Percentiles rank a stretch among this genome's conserved stretches.
Evolutionary conservation across 2,797 vertebrate species (phyloP).

Genomic region (Etheostoma perlongum): DNA sequence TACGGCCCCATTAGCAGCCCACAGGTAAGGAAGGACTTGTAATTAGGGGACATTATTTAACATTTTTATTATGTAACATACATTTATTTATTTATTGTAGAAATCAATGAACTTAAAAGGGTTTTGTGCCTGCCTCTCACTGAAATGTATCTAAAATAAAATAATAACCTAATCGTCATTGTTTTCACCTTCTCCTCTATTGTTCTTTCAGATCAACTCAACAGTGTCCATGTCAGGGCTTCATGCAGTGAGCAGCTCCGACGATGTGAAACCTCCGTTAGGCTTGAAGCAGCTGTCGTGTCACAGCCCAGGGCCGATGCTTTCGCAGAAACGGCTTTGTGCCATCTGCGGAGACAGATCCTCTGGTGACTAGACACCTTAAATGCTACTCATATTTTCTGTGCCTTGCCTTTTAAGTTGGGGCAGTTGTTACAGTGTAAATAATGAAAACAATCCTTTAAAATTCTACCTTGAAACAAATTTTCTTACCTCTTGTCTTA

Average conservation of each 20-base stretch:
- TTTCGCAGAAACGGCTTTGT: slow-evolving; percentile 91
- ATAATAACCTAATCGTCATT: too few species aligned
- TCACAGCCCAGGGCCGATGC: slow-evolving; percentile 88
- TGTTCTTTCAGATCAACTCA: slow-evolving; percentile 89
- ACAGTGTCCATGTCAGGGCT: slow-evolving; percentile 93
- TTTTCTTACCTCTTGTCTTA: neutral
- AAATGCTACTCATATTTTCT: neutral
- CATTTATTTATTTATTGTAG: neutral
- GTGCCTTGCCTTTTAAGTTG: neutral
- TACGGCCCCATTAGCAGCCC: slow-evolving; percentile 96
- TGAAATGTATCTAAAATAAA: neutral
- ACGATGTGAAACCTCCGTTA: slow-evolving; percentile 94
- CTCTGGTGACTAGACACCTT: slow-evolving; percentile 84
- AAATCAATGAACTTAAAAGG: neutral
- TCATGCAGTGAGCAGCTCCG: slow-evolving; percentile 92
- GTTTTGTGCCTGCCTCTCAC: neutral
- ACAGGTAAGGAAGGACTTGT: slow-evolving; percentile 82
- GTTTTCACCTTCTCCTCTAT: slow-evolving; percentile 5
- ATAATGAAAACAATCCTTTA: neutral
- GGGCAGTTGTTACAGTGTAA: neutral
- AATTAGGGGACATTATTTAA: neutral
- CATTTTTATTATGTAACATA: too few species aligned
- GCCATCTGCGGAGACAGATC: slow-evolving; percentile 94
- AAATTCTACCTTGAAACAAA: neutral
- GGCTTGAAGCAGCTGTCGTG: slow-evolving; percentile 88